Percentiles rank a stretch among this genome's conserved stretches.
phyloP scores from a whole-genome alignment of 2,888 invertebrate genomes.

The Dicyrtoma fusca region DNA sequence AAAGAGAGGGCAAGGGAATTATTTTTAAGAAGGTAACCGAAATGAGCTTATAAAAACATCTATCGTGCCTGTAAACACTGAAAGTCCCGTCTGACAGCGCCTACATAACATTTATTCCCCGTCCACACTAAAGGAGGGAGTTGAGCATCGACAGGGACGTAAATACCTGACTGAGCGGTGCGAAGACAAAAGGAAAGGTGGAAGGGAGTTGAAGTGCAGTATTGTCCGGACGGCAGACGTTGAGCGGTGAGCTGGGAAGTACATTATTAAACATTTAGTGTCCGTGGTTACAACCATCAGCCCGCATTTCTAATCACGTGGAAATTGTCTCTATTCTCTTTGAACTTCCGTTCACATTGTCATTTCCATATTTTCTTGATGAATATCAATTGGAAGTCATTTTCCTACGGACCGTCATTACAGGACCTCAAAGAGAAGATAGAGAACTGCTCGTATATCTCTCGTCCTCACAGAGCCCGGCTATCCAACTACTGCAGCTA shows the following conservation, averaged over 20 bases:
- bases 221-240: not conserved
- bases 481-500: too few species aligned
- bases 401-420: conserved; percentile 13
- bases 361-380: conserved; percentile 40
- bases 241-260: not conserved
- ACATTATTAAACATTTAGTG: conserved; percentile 30
- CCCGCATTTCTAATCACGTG: conserved; percentile 38
- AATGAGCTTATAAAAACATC: too few species aligned
- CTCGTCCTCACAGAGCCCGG: too few species aligned
- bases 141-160: not conserved
- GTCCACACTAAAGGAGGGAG: too few species aligned
- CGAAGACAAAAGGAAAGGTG: too few species aligned
- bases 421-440: not conserved
- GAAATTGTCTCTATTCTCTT: conserved; percentile 35
- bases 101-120: too few species aligned
- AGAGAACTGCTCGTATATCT: not conserved
- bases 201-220: too few species aligned
- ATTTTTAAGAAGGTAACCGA: too few species aligned
- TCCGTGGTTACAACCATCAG: conserved; percentile 8
- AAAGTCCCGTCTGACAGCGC: too few species aligned
- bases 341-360: conserved; percentile 37
- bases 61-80: too few species aligned
- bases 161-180: too few species aligned
- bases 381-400: conserved; percentile 36
- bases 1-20: too few species aligned